Percentiles rank a stretch among this genome's conserved stretches.
phyloP scores from a whole-genome alignment of 2,797 vertebrate species.

The Lagodon rhomboides region DNA sequence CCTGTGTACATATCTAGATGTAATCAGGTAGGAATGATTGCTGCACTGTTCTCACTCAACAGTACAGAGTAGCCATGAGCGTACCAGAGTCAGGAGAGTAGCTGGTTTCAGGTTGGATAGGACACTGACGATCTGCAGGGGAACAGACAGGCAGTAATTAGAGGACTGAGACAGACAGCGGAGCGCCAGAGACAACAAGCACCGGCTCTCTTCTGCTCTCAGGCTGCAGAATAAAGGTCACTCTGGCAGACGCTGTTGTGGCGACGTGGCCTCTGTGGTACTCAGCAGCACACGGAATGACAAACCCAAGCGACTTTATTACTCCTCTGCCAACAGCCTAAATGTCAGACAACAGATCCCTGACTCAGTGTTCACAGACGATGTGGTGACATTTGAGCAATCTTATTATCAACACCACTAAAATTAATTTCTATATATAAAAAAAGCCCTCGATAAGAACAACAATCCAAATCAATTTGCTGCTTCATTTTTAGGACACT shows the following conservation, averaged over 20 bases:
- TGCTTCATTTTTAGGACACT: background rate
- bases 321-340: slow-evolving; percentile 51
- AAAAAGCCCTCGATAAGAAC: background rate
- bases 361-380: slow-evolving; percentile 13
- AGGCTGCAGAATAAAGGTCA: slow-evolving; percentile 60
- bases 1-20: background rate
- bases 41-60: background rate
- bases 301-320: slow-evolving; percentile 53
- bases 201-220: slow-evolving; percentile 18
- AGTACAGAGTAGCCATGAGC: slow-evolving; percentile 16
- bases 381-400: slow-evolving; percentile 29
- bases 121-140: slow-evolving; percentile 86
- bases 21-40: background rate
- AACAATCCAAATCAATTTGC: background rate
- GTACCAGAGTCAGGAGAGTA: slow-evolving; percentile 93
- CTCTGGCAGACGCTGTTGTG: slow-evolving; percentile 8
- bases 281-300: slow-evolving; percentile 33
- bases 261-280: slow-evolving; percentile 27
- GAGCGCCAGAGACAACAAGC: slow-evolving; percentile 29
- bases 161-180: slow-evolving; percentile 11
- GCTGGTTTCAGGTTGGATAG: slow-evolving; percentile 86
- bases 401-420: background rate
- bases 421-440: background rate
- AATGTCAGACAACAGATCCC: slow-evolving; percentile 64
- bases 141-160: slow-evolving; percentile 46